Base-by-base conservation (phyloP, 2,113 vertebrate species). In the Clinocottus analis region DNA sequence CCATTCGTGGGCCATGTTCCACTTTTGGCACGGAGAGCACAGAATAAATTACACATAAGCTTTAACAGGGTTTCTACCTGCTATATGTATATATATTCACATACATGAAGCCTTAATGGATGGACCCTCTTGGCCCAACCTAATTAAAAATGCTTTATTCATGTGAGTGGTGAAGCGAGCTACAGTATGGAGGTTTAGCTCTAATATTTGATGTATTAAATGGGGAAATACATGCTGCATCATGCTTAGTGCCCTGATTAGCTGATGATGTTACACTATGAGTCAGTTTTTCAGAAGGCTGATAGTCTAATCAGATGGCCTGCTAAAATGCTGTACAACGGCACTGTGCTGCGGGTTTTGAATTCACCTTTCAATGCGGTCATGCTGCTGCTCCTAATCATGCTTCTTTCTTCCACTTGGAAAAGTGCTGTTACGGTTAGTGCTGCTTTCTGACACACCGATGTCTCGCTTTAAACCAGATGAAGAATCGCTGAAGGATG, bases 1-100 rank as follows among this genome's bases (percentile, higher is more conserved):
- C 64, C 9, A 17, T 56, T 80, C 68, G 25, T 66, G 51, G 68
- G 35, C 69, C 60, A 41, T 77, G 79, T 75, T 87, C 79, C 49
- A 77, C 74, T 86, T 76, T 33, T 60, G 66, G 62, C 85, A 60
- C 64, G 31, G 41, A 19, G 76, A 83, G 80, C 75, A 68, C 58
- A 7, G 5, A 70, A 85, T 92, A 88, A 88, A 94, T 87, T 78
- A 87, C 84, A 79, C 79, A 87, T 72, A 27, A 86, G 81, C 49
- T 60, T 65, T 35, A 66, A 74, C 70, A 76, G 83, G 74, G 63
- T 45, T 55, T 14, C 59, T 47, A 37, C 61, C 43, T 14, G 31
- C 14, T 41, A 49, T 19, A 49, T 21, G 21, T 47, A 43, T 45
- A 45, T 45, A 45, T 17, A 45, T 16, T 55, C 53, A 45, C 51